A percentile compares a stretch with the other conserved stretches of the same genome.
Evolutionary conservation across 92 coral and sea anemone species (phyloP).

Genomic region (Siderastrea siderea): DNA sequence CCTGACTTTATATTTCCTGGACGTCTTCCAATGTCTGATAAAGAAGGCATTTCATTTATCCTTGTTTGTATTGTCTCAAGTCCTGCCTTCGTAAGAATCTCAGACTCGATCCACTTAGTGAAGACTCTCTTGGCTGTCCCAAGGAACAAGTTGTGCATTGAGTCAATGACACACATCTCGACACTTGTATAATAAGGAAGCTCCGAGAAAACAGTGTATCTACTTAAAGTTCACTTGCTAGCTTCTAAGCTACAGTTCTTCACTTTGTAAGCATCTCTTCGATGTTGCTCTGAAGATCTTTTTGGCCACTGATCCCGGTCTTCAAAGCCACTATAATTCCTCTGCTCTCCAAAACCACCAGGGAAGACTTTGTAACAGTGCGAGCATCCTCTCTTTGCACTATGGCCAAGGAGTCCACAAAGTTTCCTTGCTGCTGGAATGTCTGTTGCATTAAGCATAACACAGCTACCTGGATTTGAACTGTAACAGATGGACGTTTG

Average conservation of each 20-base stretch:
- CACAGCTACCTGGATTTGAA: slow-evolving; percentile 48
- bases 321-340: slow-evolving; percentile 3
- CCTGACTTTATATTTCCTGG: slow-evolving; percentile 65
- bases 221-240: slow-evolving; percentile 53
- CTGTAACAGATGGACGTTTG: slow-evolving; percentile 27
- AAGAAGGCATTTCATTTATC: slow-evolving; percentile 47
- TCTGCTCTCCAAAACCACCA: no score
- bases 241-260: slow-evolving; percentile 44
- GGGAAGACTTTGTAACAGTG: no score
- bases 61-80: slow-evolving; percentile 45
- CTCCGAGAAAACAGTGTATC: slow-evolving; percentile 44
- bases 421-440: slow-evolving; percentile 74
- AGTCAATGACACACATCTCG: slow-evolving; percentile 44
- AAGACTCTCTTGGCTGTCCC: slow-evolving; percentile 40
- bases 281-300: slow-evolving; percentile 43
- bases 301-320: slow-evolving; percentile 60
- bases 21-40: slow-evolving; percentile 64
- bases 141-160: slow-evolving; percentile 48
- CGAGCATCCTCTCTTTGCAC: slow-evolving; percentile 62
- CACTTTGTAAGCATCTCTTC: slow-evolving; percentile 44
- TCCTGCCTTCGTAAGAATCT: slow-evolving; percentile 39
- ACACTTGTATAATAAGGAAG: slow-evolving; percentile 59
- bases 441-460: slow-evolving; percentile 59
- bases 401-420: slow-evolving; percentile 74
- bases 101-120: slow-evolving; percentile 24